Base-by-base conservation (phyloP, 2,797 vertebrate species). In the Malacoctenus gilli region DNA sequence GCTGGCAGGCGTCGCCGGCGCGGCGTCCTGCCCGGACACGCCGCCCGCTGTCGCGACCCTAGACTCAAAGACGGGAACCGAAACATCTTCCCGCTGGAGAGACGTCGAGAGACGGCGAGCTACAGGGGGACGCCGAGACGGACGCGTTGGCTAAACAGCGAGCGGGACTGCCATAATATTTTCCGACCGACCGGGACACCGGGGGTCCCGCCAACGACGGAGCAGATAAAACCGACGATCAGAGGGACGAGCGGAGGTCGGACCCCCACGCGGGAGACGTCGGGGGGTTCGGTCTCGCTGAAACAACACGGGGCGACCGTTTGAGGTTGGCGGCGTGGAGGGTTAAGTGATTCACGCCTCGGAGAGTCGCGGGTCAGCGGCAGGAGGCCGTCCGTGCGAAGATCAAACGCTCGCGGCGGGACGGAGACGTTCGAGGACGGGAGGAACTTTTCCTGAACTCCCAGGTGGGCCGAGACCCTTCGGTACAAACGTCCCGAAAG, bases 21-120 rank as follows among this genome's bases (percentile, higher is more conserved):
- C 49, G 59, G 68, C 63, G 49, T 52, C 75, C 58, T 83, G 84
- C 67, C 82, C 42, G 48, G 36, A 85, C 83, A 82, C 48, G 83
- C 67, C 56, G 28, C 79, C 78, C 7, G 68, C 61, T 37, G 66
- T 62, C 68, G 3, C n/a, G 22, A 10, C 58, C 60, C 77, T 54
- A 14, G n/a, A 61, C 54, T 61, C 23, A 11, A 61, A 59, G 66
- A 80, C n/a, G n/a, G n/a, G n/a, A n/a, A n/a, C n/a, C n/a, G n/a
- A 85, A 71, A 61, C 59, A 6, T 0, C 30, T 3, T 44, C 55
- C 14, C 71, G 55, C 15, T 1, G n/a, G 37, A 13, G 39, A 0
- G 21, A 7, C 8, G 34, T 23, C 1, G 28, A 3, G 16, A 0
- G 2, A 12, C 30, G 12, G 30, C 30, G 8, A 32, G 30, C 9